Conservation (phyloP, 2,888 invertebrate species). For the Onthophagus sagittarius region DNA sequence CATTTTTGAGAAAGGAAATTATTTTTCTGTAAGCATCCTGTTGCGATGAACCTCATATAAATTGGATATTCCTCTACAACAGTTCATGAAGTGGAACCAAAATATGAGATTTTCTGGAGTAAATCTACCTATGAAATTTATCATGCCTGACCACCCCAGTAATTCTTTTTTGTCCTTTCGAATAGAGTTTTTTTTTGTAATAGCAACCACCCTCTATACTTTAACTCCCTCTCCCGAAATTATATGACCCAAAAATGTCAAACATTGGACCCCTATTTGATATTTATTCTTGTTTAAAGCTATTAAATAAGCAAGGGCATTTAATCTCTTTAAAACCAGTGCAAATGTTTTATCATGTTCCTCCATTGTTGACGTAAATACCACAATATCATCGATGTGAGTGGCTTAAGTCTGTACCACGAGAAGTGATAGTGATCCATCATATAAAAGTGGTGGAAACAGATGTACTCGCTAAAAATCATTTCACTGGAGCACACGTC, state of each 20-base stretch:
- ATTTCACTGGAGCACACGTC: too few relatives aligned
- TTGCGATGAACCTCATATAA: constrained; percentile 19
- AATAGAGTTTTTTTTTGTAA: constrained; percentile 19
- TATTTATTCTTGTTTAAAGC: constrained; percentile 35
- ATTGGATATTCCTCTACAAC: constrained; percentile 23
- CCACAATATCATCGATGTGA: too few relatives aligned
- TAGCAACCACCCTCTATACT: constrained; percentile 27
- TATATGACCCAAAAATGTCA: constrained; percentile 35
- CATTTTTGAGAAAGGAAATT: constrained; percentile 28
- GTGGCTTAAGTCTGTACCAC: too few relatives aligned
- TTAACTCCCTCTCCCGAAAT: constrained; percentile 23
- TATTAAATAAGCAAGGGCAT: too few relatives aligned
- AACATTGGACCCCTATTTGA: constrained; percentile 29
- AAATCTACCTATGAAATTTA: constrained; percentile 26
- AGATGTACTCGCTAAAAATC: too few relatives aligned
- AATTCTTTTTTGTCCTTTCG: constrained; percentile 27
- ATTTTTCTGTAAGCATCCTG: constrained; percentile 17
- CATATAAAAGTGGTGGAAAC: too few relatives aligned
- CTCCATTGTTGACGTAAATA: too few relatives aligned
- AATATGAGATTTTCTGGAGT: constrained; percentile 27
- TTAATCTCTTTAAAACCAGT: too few relatives aligned
- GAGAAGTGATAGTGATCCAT: too few relatives aligned
- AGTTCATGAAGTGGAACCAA: constrained; percentile 27
- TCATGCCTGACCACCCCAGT: constrained; percentile 26
- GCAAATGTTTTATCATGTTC: too few relatives aligned